Conservation (phyloP, 2,888 invertebrate species). For the Lasioglossum leucozonium region DNA sequence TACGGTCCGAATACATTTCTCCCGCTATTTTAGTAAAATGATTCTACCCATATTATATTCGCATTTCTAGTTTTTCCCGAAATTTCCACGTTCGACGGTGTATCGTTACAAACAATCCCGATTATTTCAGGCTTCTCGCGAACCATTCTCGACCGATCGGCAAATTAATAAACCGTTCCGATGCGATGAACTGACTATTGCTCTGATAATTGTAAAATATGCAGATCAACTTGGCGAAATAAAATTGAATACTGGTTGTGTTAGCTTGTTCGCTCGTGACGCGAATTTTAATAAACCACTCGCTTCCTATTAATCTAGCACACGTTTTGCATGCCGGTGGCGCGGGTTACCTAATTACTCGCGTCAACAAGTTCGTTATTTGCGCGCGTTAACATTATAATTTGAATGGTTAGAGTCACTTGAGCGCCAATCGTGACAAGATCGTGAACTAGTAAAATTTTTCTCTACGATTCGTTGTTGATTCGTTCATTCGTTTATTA, state of each 20-base stretch:
- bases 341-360: background rate
- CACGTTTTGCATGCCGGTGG: background rate
- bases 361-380: background rate
- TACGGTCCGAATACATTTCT: background rate
- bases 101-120: background rate
- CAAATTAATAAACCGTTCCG: background rate
- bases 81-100: background rate
- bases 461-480: background rate
- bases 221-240: background rate
- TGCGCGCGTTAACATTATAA: background rate
- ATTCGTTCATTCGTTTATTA: too few relatives aligned
- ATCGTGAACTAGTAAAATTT: background rate
- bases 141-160: background rate
- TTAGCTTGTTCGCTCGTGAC: background rate
- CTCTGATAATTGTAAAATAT: background rate
- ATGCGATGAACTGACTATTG: background rate
- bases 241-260: background rate
- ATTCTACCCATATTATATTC: background rate
- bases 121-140: background rate
- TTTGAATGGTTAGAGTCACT: background rate
- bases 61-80: background rate
- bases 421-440: background rate
- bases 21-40: too few relatives aligned
- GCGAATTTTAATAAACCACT: slow-evolving; percentile 3
- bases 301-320: background rate